These are phyloP conservation scores for Lycophotia porphyrea DNA, from an alignment of 2,888 invertebrate species.

Conservation along the genomic window DNA sequence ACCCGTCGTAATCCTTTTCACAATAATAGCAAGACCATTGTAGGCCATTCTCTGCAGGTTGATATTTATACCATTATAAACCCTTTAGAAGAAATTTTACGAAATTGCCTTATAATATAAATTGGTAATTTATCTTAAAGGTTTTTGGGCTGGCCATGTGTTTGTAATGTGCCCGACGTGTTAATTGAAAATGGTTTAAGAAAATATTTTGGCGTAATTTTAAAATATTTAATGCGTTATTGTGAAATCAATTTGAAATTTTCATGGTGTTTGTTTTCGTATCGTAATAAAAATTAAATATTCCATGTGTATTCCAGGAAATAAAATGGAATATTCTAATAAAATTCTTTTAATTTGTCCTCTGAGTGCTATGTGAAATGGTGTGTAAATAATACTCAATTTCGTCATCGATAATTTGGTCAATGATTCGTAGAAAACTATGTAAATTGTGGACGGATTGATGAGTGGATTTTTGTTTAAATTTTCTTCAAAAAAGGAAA, in stretches of 20 bases:
- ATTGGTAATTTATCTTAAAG: conserved; percentile 60
- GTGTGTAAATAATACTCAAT: neutral
- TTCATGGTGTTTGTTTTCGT: neutral
- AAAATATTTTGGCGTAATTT: conserved; percentile 39
- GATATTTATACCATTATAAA: conserved; percentile 72
- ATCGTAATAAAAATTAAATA: neutral
- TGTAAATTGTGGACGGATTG: too few relatives aligned
- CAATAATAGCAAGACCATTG: conserved; percentile 69
- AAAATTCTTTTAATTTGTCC: neutral
- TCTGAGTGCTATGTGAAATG: too few relatives aligned
- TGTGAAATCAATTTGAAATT: conserved; percentile 26
- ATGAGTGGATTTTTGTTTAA: neutral
- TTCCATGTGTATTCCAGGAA: neutral
- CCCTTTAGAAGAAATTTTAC: conserved; percentile 60
- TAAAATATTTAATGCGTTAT: conserved; percentile 9
- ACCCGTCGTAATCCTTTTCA: conserved; percentile 66
- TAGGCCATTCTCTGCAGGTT: conserved; percentile 65
- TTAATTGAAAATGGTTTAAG: conserved; percentile 50
- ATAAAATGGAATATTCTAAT: neutral
- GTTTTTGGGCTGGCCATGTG: conserved; percentile 44
- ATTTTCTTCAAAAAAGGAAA: neutral
- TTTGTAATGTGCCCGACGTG: conserved; percentile 52
- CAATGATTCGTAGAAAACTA: neutral
- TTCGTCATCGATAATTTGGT: neutral
- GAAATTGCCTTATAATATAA: conserved; percentile 53